Evolutionary conservation across 2,113 vertebrate species (phyloP), one percentile per base, ranked within the genome.

Genomic region (Phrynosoma blainvillii): DNA sequence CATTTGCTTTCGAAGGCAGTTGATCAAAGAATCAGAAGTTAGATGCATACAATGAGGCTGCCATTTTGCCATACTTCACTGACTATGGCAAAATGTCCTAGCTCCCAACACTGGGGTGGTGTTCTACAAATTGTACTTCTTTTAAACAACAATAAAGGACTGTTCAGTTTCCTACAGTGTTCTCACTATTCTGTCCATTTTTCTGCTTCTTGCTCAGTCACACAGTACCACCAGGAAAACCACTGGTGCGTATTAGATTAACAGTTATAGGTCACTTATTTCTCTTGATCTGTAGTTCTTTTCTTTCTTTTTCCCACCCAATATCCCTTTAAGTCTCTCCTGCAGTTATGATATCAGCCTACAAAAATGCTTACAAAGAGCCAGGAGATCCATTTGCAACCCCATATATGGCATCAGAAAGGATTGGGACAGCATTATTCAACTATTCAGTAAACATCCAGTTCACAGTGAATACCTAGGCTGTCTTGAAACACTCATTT

Each of bases 311-410:
- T 47, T 84, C 84, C 87, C 66, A 74, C 85, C 0, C 36, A 2
- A 89, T 84, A 88, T 88, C 92, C 91, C 90, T 90, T 90, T 79
- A 89, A 95, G 86, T 92, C 92, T 91, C 52, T 3, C 89, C 81
- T 86, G 82, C 85, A 84, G 92, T 93, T 94, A 76, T 93, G 90
- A 92, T 94, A 95, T 93, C 92, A 94, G 92, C 94, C 21, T 88
- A 82, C 89, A 95, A 94, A 96, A 93, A 95, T 95, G 91, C 88
- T 91, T 65, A 36, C 14, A 66, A 8, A 68, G 80, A 83, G 84
- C 89, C 2, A 0, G 74, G 78, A 88, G 93, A 81, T 1, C 1
- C 0, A 0, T 91, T 90, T 82, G 59, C 4, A 90, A 81, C 79
- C 79, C 73, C 79, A 76, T 75, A 25, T 84, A 68, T 47, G 79